Evolutionary conservation across 2,888 invertebrate species (phyloP), one percentile per base, ranked within the genome.

Genomic region (Chymomyza fuscimana): DNA sequence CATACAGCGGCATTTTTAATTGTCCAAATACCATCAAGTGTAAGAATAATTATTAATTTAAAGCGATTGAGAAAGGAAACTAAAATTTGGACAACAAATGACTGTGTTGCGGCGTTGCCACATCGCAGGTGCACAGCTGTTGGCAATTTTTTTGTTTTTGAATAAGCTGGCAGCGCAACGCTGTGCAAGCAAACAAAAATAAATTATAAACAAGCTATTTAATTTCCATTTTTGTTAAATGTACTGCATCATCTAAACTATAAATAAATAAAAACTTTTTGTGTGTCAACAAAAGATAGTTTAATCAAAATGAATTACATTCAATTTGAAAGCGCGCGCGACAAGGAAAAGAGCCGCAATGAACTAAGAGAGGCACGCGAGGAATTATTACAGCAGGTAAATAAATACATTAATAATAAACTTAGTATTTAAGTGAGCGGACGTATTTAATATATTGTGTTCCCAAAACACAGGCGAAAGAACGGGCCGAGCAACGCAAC

Each of bases 1-100:
- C 97, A 89, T 96, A 97, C 2, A 96, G 92, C 25, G 95, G 94
- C 96, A 96, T 96, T 66, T 69, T 87, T 63, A 12, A n/a, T 6
- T 12, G 12, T 64, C 15, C 25, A 7, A 22, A 36, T 36, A 36
- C 9, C 6, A 9, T 36, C 9, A 9, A 9, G 36, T 36, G 36
- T 36, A 36, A 36, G 1, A 51, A 66, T 51, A 59, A 25, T 56
- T 52, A 51, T 40, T 60, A 56, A 19, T 29, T 60, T 25, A 63
- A 67, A 54, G 40, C 25, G 3, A 32, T 32, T 7, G 5, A 59
- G 59, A 69, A 60, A n/a, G 32, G 46, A 32, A 32, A 32, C 9
- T 7, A 51, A 51, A 29, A 15, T 63, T 46, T 10, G 40, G 12
- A 46, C 46, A 5, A 50, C 7, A 16, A 60, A 59, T 16, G 7